A percentile compares a stretch with the other conserved stretches of the same genome.
Evolutionary conservation across 2,888 invertebrate genomes (phyloP).

Genomic region (Microdon myrmicae): DNA sequence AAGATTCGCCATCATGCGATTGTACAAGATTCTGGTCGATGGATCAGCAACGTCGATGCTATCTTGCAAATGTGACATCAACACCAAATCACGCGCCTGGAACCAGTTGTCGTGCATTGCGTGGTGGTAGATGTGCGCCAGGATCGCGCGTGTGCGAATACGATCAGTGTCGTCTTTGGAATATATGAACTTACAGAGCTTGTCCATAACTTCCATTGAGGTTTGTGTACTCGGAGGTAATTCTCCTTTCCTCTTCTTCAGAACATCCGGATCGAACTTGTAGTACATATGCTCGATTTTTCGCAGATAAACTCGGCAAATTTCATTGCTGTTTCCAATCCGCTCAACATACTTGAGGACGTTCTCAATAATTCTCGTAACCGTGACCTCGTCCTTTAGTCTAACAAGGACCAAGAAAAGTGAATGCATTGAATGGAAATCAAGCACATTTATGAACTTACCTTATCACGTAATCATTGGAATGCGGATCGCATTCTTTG

Average conservation of each 20-base stretch:
- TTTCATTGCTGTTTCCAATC: slow-evolving; percentile 81
- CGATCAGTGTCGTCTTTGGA: slow-evolving; percentile 93
- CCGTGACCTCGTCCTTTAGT: slow-evolving; percentile 89
- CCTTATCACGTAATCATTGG: slow-evolving; percentile 95
- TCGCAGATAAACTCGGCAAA: slow-evolving; percentile 93
- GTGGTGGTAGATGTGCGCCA: slow-evolving; percentile 98
- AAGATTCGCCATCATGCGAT: slow-evolving; percentile 97
- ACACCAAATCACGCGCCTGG: slow-evolving; percentile 87
- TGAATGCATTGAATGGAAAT: no score
- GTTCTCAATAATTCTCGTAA: slow-evolving; percentile 89
- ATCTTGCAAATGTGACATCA: slow-evolving; percentile 97
- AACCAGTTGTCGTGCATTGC: slow-evolving; percentile 98
- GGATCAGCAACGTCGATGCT: slow-evolving; percentile 98
- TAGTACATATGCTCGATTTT: slow-evolving; percentile 99
- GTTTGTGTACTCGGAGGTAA: slow-evolving; percentile 73
- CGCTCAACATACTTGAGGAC: slow-evolving; percentile 81
- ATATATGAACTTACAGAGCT: slow-evolving; percentile 95
- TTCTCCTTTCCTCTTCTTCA: slow-evolving; percentile 77
- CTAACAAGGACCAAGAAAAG: slow-evolving; percentile 61
- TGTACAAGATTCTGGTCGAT: slow-evolving; percentile 96
- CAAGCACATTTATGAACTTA: slow-evolving; percentile 73
- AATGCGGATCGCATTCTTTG: slow-evolving; percentile 97
- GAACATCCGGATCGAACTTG: slow-evolving; percentile 89
- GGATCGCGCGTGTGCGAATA: slow-evolving; percentile 92
- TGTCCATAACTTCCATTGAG: slow-evolving; percentile 90